Conservation (phyloP, 1,140 invertebrate genomes). For the Acromyrmex heyeri region DNA sequence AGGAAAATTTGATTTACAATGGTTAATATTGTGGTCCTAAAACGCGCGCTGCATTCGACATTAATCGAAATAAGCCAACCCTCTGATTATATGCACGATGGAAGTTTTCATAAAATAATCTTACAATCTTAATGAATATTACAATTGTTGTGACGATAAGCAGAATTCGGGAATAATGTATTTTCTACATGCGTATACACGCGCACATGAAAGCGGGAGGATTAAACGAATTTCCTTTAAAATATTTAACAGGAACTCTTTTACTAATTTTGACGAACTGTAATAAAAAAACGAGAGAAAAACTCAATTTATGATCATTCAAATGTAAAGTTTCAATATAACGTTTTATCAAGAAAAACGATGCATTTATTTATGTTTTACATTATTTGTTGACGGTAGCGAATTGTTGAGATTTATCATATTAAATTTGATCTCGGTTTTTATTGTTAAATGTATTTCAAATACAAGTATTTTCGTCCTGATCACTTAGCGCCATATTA, state of each 20-base stretch:
- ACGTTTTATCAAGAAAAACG: neutral
- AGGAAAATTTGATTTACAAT: constrained; percentile 17
- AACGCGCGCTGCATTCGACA: neutral
- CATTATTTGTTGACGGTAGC: constrained; percentile 37
- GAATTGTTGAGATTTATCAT: constrained; percentile 20
- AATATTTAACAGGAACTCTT: neutral
- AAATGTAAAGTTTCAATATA: constrained; percentile 8
- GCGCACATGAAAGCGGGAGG: neutral
- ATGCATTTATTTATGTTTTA: neutral
- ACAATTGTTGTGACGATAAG: neutral
- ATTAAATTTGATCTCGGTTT: constrained; percentile 24
- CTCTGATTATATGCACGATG: constrained; percentile 1
- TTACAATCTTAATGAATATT: constrained; percentile 37
- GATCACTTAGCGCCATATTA: neutral
- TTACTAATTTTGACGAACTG: neutral
- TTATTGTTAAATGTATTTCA: constrained; percentile 4
- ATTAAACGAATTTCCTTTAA: constrained; percentile 26
- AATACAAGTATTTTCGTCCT: neutral
- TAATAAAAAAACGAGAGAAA: neutral
- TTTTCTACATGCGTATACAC: neutral
- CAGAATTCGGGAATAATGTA: neutral
- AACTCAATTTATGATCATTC: neutral
- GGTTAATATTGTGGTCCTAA: neutral
- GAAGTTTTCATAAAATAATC: neutral
- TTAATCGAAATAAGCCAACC: constrained; percentile 14